Conservation (phyloP, 2,113 vertebrate species). For the Carassius auratus region DNA sequence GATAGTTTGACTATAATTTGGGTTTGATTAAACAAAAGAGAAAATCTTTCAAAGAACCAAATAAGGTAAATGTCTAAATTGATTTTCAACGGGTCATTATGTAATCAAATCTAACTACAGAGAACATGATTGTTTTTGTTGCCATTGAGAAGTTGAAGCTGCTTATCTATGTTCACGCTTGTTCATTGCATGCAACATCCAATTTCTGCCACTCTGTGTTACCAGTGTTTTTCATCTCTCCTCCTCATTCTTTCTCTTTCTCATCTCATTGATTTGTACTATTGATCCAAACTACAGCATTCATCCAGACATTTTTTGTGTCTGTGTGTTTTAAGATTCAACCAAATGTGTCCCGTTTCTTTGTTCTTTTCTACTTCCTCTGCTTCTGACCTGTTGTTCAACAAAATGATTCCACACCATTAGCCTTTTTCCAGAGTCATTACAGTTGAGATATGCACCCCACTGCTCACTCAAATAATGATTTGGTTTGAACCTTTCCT, state of each 20-base stretch:
- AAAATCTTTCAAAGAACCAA: neutral
- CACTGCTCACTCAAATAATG: constrained; percentile 1
- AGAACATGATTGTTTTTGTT: neutral
- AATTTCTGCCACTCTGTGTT: neutral
- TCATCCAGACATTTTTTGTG: neutral
- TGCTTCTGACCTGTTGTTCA: constrained; percentile 46
- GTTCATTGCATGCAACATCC: neutral
- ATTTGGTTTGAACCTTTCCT: constrained; percentile 36
- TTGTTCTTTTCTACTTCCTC: constrained; percentile 19
- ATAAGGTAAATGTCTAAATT: neutral
- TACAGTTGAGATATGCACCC: constrained; percentile 29
- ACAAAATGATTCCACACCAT: constrained; percentile 54
- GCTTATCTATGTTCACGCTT: neutral
- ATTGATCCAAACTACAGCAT: constrained; percentile 41
- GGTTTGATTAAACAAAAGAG: neutral
- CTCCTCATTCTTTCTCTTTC: constrained; percentile 4
- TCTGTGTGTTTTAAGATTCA: neutral
- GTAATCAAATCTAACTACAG: neutral
- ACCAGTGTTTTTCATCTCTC: neutral
- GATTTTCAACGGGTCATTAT: neutral
- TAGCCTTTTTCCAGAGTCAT: constrained; percentile 21
- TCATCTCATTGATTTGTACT: constrained; percentile 41
- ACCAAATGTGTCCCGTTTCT: constrained; percentile 14
- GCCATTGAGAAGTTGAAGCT: neutral
- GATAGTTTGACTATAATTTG: neutral